These are phyloP conservation scores for Podiceps cristatus DNA, from an alignment of 2,113 vertebrate species.

Conservation along the genomic window DNA sequence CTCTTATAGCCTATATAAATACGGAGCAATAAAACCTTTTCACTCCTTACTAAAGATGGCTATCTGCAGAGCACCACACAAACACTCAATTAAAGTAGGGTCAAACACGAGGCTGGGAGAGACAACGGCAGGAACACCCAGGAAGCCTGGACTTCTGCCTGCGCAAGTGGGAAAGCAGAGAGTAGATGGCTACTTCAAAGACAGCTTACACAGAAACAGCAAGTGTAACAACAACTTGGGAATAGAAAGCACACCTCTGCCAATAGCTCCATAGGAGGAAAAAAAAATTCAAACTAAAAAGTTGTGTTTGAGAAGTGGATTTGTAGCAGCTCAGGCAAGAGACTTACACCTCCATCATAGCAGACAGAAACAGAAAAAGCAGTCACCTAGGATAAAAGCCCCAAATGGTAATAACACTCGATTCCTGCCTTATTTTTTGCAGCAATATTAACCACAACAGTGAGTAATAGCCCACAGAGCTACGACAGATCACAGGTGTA, in stretches of 20 bases:
- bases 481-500: not conserved
- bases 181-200: not conserved
- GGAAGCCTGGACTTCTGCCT: conserved; percentile 9
- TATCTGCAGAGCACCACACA: not conserved
- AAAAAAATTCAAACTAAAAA: not conserved
- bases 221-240: not conserved
- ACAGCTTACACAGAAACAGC: not conserved
- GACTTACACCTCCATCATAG: not conserved
- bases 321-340: not conserved
- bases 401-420: not conserved
- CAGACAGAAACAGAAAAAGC: not conserved
- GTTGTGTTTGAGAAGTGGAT: not conserved
- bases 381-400: not conserved
- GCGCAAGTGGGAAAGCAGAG: not conserved
- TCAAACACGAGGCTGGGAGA: not conserved
- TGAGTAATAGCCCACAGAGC: not conserved
- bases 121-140: not conserved
- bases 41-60: not conserved
- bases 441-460: not conserved
- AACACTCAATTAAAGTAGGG: not conserved
- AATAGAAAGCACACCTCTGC: not conserved
- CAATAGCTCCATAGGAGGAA: not conserved
- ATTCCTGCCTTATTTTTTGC: not conserved
- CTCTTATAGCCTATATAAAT: not conserved
- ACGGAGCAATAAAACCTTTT: not conserved